Conservation (phyloP, 2,888 invertebrate genomes). For the Anoncus sp. region DNA sequence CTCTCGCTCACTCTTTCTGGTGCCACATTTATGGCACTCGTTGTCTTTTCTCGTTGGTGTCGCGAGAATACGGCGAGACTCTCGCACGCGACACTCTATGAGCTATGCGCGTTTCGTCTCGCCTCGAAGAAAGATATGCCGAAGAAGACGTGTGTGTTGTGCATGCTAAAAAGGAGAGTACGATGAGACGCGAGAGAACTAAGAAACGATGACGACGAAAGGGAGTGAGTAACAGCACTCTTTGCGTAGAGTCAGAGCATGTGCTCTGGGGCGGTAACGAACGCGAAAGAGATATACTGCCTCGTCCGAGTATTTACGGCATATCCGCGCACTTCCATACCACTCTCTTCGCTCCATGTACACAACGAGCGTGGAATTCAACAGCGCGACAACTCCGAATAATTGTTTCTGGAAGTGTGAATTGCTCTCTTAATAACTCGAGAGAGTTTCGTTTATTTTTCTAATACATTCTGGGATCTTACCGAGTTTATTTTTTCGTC, state of each 20-base stretch:
- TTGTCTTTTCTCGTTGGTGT: constrained; percentile 20
- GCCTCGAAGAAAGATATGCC: constrained; percentile 56
- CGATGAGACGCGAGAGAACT: constrained; percentile 4
- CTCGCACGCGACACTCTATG: constrained; percentile 45
- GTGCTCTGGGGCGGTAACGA: constrained; percentile 82
- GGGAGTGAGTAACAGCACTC: constrained; percentile 51
- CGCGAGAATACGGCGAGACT: constrained; percentile 12
- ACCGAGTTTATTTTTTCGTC: neutral
- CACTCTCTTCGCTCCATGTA: constrained; percentile 61
- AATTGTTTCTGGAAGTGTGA: constrained; percentile 82
- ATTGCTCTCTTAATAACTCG: constrained; percentile 77
- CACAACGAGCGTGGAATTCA: constrained; percentile 75
- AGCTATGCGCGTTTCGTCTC: constrained; percentile 47
- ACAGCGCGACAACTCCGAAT: constrained; percentile 76
- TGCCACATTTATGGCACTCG: neutral
- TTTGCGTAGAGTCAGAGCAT: constrained; percentile 74
- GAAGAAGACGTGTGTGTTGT: constrained; percentile 57
- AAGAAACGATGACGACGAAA: constrained; percentile 29
- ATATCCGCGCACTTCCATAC: constrained; percentile 78
- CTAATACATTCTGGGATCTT: neutral
- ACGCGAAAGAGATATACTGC: constrained; percentile 82
- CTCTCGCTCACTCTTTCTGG: neutral
- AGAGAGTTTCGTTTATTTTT: constrained; percentile 28
- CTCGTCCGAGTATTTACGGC: constrained; percentile 82
- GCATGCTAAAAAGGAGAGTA: constrained; percentile 41